Evolutionary conservation across 2,888 invertebrate species (phyloP), one percentile per base, ranked within the genome.

Genomic region (Diabrotica balteata): DNA sequence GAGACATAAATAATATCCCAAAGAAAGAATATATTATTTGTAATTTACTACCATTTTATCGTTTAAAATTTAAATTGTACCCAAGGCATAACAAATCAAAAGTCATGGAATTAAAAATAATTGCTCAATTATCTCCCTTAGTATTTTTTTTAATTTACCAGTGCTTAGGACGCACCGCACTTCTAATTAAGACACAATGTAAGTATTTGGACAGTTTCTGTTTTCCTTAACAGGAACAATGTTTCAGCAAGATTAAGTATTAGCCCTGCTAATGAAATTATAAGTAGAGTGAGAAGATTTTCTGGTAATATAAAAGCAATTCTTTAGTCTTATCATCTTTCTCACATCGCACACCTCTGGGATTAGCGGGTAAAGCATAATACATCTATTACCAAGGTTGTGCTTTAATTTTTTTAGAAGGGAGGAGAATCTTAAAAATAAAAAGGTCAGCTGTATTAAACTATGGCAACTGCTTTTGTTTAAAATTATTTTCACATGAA

Each of bases 231-330:
- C 64, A 50, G 66, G 65, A 70, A 71, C 70, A 71, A 63, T 69
- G 71, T 70, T 69, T 72, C 69, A 66, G 66, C 62, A 67, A 76
- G 75, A 77, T 78, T 77, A 76, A 74, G 77, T 75, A 76, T 76
- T 76, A 77, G 76, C 72, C 70, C 67, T 59, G 74, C 71, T 76
- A 77, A 78, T 77, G 74, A 77, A 77, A 78, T 78, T 76, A 76
- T 76, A 77, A 76, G 72, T 57, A 57, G 58, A 64, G 64, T 47
- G 49, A 64, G 58, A 71, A 69, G 73, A 74, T 74, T 73, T 66
- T 68, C 64, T 59, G 71, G 69, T 65, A 73, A 68, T 71, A 73
- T 73, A 73, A 73, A 73, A 73, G 73, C 73, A 57, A 71, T 73
- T 68, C 71, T 72, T 73, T 70, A 72, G 62, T 51, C 67, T 68